Evolutionary conservation across 2,797 vertebrate genomes (phyloP).

Genomic region (Dryobates pubescens): DNA sequence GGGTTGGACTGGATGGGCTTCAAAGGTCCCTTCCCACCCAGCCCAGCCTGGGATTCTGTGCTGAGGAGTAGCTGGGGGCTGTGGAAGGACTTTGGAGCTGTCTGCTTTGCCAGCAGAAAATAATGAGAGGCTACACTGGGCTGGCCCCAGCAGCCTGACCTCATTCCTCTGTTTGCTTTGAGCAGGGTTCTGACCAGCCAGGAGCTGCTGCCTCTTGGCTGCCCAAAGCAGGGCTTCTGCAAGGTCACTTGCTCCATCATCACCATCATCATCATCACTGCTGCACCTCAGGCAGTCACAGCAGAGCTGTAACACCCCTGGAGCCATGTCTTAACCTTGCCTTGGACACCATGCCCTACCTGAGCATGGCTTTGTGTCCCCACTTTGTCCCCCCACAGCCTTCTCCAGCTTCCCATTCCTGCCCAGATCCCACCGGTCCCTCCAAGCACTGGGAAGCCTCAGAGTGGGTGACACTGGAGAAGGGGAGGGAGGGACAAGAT

Average conservation of each 20-base stretch:
- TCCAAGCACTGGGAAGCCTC: neutral
- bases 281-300: neutral
- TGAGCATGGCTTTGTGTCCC: fast-evolving
- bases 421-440: neutral
- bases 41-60: neutral
- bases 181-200: neutral
- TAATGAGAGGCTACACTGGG: fast-evolving
- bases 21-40: neutral
- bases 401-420: neutral
- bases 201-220: neutral
- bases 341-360: too few species aligned
- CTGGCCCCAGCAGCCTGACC: neutral
- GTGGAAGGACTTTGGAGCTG: neutral
- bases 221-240: neutral
- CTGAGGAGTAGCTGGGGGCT: neutral
- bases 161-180: neutral
- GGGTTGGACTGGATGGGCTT: neutral
- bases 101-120: neutral
- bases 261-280: neutral
- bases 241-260: neutral
- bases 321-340: neutral
- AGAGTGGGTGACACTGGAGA: neutral
- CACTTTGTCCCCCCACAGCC: neutral
- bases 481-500: fast-evolving
- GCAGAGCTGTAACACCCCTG: neutral